Evolutionary conservation across 2,888 invertebrate genomes (phyloP).

Genomic region (Amphiduros pacificus): DNA sequence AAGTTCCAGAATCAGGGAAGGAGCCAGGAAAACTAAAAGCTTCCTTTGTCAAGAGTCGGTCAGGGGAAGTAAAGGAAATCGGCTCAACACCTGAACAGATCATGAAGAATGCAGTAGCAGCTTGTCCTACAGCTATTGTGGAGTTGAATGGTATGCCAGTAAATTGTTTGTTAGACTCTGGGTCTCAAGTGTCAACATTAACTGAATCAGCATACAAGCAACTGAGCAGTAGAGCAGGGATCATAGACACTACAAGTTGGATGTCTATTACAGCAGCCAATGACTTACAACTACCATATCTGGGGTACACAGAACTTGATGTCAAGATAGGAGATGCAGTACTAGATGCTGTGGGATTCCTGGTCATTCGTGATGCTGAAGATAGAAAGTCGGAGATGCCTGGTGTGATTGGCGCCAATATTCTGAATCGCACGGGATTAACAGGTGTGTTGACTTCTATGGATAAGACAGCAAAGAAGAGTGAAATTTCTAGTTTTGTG

Average conservation of each 20-base stretch:
- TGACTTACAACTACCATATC: neutral
- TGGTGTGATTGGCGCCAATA: neutral
- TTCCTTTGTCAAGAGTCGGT: neutral
- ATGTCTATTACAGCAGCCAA: slow-evolving; percentile 1
- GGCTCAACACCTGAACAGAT: neutral
- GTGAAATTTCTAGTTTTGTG: neutral
- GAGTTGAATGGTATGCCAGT: neutral
- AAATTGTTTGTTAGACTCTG: neutral
- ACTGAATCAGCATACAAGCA: neutral
- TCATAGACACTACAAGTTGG: neutral
- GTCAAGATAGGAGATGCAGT: neutral
- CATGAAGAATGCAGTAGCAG: neutral
- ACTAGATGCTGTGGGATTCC: neutral
- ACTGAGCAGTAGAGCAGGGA: neutral
- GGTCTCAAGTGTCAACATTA: neutral
- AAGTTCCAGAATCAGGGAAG: too few relatives aligned
- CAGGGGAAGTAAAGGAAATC: neutral
- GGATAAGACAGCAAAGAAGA: neutral
- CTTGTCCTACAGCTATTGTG: neutral
- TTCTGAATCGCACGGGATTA: neutral
- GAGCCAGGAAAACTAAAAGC: neutral
- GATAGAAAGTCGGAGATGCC: neutral
- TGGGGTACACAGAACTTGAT: neutral
- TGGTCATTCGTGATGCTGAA: neutral
- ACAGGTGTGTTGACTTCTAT: neutral